phyloP scores from a whole-genome alignment of 2,888 invertebrate species.

The Drosophila kanekoi region DNA sequence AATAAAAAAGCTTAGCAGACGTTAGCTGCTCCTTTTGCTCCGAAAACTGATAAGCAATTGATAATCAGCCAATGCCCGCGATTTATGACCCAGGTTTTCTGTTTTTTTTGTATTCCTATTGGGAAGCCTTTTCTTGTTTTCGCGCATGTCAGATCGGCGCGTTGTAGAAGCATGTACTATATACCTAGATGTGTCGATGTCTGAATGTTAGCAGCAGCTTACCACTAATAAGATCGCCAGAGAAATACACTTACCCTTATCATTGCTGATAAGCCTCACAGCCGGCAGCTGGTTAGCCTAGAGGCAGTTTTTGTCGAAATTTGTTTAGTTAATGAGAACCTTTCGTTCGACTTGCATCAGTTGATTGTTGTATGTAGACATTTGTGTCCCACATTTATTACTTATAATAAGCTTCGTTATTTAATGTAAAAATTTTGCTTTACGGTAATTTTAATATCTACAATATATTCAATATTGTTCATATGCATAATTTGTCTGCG shows the following conservation, averaged over 20 bases:
- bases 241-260: conserved; percentile 46
- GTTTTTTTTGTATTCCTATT: conserved; percentile 20
- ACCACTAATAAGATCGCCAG: conserved; percentile 7
- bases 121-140: conserved; percentile 46
- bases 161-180: no score
- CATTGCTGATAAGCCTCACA: conserved; percentile 33
- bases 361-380: conserved; percentile 45
- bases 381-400: conserved; percentile 30
- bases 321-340: conserved; percentile 55
- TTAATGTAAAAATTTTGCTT: background rate
- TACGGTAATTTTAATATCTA: conserved; percentile 17
- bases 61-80: conserved; percentile 54
- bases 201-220: conserved; percentile 5
- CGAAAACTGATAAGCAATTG: conserved; percentile 50
- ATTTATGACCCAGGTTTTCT: conserved; percentile 40
- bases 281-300: conserved; percentile 1
- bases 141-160: conserved; percentile 22
- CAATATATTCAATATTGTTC: conserved; percentile 1
- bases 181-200: conserved; percentile 9
- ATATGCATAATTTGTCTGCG: conserved; percentile 47
- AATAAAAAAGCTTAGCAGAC: no score
- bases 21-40: conserved; percentile 2
- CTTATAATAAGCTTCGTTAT: conserved; percentile 19
- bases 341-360: conserved; percentile 32
- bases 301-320: conserved; percentile 22